phyloP scores from a whole-genome alignment of 2,888 invertebrate genomes.

The Protodeltote pygarga region DNA sequence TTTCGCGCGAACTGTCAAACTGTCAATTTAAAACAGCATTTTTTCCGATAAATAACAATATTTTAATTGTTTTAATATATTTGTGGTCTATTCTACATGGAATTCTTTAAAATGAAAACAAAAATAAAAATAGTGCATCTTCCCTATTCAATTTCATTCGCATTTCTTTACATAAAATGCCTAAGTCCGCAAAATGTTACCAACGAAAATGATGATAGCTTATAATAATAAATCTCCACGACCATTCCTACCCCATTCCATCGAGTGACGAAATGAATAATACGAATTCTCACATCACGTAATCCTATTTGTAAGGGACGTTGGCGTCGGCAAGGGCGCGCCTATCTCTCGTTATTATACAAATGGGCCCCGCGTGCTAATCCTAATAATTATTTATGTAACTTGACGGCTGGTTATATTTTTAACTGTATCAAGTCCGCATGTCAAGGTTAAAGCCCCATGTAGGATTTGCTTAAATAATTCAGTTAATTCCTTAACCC shows the following conservation, averaged over 20 bases:
- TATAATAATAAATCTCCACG: conserved; percentile 39
- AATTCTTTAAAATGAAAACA: no score
- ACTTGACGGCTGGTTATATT: conserved; percentile 26
- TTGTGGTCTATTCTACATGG: no score
- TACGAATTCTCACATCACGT: conserved; percentile 48
- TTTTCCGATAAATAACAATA: no score
- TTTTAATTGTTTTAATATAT: no score
- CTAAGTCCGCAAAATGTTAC: conserved; percentile 2
- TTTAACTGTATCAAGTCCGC: no score
- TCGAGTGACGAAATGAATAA: conserved; percentile 48
- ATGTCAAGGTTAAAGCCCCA: no score
- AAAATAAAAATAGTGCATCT: no score
- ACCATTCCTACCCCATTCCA: conserved; percentile 29
- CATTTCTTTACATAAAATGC: background rate
- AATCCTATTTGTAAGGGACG: conserved; percentile 48
- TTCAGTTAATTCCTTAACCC: no score
- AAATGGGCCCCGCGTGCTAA: conserved; percentile 34
- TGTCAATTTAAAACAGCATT: no score
- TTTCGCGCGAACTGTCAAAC: no score
- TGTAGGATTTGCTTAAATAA: no score
- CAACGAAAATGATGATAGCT: conserved; percentile 26
- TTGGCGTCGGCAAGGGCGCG: conserved; percentile 13
- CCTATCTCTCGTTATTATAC: conserved; percentile 33
- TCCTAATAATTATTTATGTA: conserved; percentile 39
- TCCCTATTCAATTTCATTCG: no score